Base-by-base conservation (phyloP, 2,888 invertebrate genomes). In the Chrysolina oricalcia region DNA sequence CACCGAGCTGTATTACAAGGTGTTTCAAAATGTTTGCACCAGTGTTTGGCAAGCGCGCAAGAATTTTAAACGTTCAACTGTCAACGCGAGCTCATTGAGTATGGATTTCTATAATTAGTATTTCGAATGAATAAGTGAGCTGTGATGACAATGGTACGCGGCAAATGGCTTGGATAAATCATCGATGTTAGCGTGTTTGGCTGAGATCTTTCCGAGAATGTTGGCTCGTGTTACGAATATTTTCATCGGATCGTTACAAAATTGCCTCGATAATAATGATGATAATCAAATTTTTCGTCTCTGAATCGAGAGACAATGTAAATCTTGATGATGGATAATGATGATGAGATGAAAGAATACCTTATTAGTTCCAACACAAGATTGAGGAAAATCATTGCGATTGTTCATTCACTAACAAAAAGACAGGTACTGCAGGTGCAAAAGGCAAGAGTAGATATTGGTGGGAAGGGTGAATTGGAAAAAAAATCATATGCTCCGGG, bases 61-160 rank as follows among this genome's bases (percentile, higher is more conserved):
- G 75, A 79, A 79, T 79, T 56, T 77, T 76, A 78, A 78, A 74
- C 76, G 78, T 78, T 75, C 56, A 48, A 43, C 70, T 76, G 76
- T 78, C 78, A 76, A 65, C 78, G 74, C 75, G 50, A 41, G 59
- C 68, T 74, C 72, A 72, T 74, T 75, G 72, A 70, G 63, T 70
- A 63, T 73, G 50, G 65, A 75, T 72, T 70, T 74, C 72, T 75
- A 78, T 78, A 72, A 75, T 74, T 78, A 75, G 75, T 75, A 63
- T 74, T 43, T 69, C 53, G 43, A 70, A 53, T 41, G 63, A 41
- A 71, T 63, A 71, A 71, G 17, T 74, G 59, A 46, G 56, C 53
- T 63, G 41, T 40, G 69, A 41, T 68, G 72, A 75, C 56, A 64
- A 72, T 65, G 68, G 43, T 72, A 13, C 17, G 15, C 13, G 56